These are phyloP conservation scores for Drosophila orena DNA, from an alignment of 1,140 invertebrate genomes.

Conservation along the genomic window DNA sequence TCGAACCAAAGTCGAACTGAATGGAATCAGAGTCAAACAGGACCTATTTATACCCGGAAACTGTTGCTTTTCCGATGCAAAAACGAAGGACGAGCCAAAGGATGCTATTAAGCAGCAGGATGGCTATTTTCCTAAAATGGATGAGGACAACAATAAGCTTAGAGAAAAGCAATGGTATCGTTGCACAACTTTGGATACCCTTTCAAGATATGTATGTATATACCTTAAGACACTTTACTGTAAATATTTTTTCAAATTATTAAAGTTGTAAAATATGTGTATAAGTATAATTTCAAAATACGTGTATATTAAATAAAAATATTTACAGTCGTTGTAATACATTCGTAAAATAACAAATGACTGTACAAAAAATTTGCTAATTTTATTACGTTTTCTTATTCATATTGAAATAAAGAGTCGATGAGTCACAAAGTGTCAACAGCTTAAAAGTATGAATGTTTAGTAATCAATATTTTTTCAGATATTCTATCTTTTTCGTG, in stretches of 20 bases:
- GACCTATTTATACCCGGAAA: conserved; percentile 67
- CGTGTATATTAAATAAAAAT: not conserved
- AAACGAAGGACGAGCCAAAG: conserved; percentile 25
- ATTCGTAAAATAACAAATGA: too few species aligned
- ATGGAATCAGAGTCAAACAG: conserved; percentile 6
- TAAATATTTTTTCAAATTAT: not conserved
- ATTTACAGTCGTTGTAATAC: too few species aligned
- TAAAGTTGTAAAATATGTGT: too few species aligned
- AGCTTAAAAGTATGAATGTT: too few species aligned
- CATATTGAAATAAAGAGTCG: too few species aligned
- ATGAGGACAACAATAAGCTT: conserved; percentile 29
- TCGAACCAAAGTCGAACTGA: conserved; percentile 42
- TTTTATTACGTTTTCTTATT: too few species aligned
- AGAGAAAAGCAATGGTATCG: not conserved
- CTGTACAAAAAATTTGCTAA: not conserved
- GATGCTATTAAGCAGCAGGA: conserved; percentile 52
- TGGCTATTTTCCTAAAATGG: conserved; percentile 36
- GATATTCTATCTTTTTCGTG: not conserved
- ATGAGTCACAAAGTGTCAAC: too few species aligned
- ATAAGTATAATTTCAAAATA: not conserved
- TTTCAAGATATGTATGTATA: not conserved
- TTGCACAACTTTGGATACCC: not conserved
- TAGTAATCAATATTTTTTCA: not conserved
- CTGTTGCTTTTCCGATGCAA: conserved; percentile 3
- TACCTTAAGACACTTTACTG: not conserved